Base-by-base conservation (phyloP, 2,113 vertebrate genomes). In the Ochotona princeps region DNA sequence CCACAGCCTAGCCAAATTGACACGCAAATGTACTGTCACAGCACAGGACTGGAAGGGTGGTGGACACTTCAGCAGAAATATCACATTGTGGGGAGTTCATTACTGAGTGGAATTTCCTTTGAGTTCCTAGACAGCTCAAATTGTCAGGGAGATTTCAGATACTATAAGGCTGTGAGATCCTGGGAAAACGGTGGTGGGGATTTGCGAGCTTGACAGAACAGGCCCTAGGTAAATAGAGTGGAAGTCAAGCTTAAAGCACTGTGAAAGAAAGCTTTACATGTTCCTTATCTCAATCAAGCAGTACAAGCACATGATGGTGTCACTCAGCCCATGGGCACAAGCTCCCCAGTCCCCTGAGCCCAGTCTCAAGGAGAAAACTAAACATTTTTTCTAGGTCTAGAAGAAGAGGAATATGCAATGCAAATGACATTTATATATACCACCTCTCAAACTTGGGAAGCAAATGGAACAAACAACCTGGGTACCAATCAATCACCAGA, bases 391-490 rank as follows among this genome's bases (percentile, higher is more conserved):
- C 99, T 99, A 74, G 98, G 98, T 49, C 97, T 99, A 80, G 99
- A 99, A 88, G 99, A 99, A 94, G 99, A 98, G 98, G 72, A 99
- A 99, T 94, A 99, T 98, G 96, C 98, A 98, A 99, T 98, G 14
- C 99, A 98, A 80, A 99, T 98, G 94, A 99, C 99, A 87, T 98
- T 99, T 94, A 98, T 98, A 67, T 98, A 98, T 90, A 99, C 98
- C 69, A 99, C 99, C 47, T 98, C 98, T 80, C 98, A 98, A 6
- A 98, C 99, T 38, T 99, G 99, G 75, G 98, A 98, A 90, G 99
- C 99, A 75, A 99, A 98, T 3, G 98, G 99, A 70, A 99, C 98
- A 98, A 99, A 99, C 95, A 99, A 99, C 98, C 99, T 99, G 99
- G 99, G 99, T 95, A 99, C 99, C 96, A 99, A 98, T 99, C 96